These are phyloP conservation scores for Euzetes globulus DNA, from an alignment of 2,888 invertebrate species.

Conservation along the genomic window DNA sequence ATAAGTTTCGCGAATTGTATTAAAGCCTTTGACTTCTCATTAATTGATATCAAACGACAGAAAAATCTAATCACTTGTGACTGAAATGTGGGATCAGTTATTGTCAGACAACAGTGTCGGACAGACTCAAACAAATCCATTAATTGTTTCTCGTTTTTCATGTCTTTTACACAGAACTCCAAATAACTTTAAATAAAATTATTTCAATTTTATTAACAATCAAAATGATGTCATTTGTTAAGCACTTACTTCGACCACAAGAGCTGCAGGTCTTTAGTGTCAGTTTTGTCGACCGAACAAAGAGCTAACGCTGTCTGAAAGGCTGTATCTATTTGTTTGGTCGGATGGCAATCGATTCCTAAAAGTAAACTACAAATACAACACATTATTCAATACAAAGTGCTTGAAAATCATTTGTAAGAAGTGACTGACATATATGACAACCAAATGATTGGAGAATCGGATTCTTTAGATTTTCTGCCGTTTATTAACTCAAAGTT, in stretches of 20 bases:
- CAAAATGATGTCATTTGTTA: neutral
- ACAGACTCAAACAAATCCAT: slow-evolving; percentile 23
- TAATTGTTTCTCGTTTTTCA: slow-evolving; percentile 18
- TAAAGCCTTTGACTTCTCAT: slow-evolving; percentile 23
- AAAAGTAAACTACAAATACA: slow-evolving; percentile 22
- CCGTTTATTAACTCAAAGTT: slow-evolving; percentile 24
- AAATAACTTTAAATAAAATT: slow-evolving; percentile 25
- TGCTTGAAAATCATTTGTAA: neutral
- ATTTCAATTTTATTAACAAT: slow-evolving; percentile 6
- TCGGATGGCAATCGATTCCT: neutral
- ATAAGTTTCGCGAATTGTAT: slow-evolving; percentile 29
- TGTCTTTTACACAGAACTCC: slow-evolving; percentile 14
- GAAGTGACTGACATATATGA: slow-evolving; percentile 3
- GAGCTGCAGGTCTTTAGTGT: slow-evolving; percentile 6
- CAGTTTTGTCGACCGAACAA: slow-evolving; percentile 13
- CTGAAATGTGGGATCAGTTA: slow-evolving; percentile 30
- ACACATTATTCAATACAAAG: neutral
- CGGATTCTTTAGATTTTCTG: slow-evolving; percentile 13
- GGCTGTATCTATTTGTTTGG: neutral
- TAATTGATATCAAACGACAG: neutral
- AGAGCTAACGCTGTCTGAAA: slow-evolving; percentile 22
- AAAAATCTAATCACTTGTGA: slow-evolving; percentile 25
- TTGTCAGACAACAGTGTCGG: slow-evolving; percentile 31
- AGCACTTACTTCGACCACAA: slow-evolving; percentile 31
- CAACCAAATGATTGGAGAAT: slow-evolving; percentile 23